Base-by-base conservation (phyloP, 2,113 vertebrate species). In the Siniperca chuatsi region DNA sequence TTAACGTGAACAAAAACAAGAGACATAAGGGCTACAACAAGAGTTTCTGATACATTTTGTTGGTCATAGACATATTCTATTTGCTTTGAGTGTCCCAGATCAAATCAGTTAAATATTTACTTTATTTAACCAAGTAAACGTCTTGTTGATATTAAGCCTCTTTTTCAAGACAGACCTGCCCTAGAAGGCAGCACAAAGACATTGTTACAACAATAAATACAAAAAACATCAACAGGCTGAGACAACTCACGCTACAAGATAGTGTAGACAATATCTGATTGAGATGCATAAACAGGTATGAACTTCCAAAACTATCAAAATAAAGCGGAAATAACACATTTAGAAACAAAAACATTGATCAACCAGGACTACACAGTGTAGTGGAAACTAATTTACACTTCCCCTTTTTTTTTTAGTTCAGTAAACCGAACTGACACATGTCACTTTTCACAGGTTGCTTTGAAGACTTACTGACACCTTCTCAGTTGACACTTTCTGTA, bases 401-500 rank as follows among this genome's bases (percentile, higher is more conserved):
- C n/a, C 6, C 4, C 44, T 12, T 8, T 20, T 46, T 10, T 33
- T 71, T 10, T 54, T 70, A 52, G 16, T 52, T 70, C 29, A 70
- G 46, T 35, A 71, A 25, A 40, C 46, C 37, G 20, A 23, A 54
- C 33, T 55, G 20, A 54, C 33, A 52, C 21, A 25, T 25, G 37
- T 64, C 29, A 62, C 20, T 64, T 75, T 76, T 25, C 50, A 52
- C 46, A 64, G 44, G 44, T 52, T 54, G 74, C 60, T 40, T 65
- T 52, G 13, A 77, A 54, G 21, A 52, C 13, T 73, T 57, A 15
- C 29, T 55, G 71, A 67, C 52, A 70, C 71, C 46, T 67, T 33
- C 57, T 60, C 44, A 2, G 11, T 33, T 46, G 46, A 67, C 48
- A 46, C 42, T 65, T 37, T 46, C 55, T 64, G 46, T 25, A 13